Evolutionary conservation across 2,797 vertebrate species (phyloP).

Genomic region (Cyclura pinguis): DNA sequence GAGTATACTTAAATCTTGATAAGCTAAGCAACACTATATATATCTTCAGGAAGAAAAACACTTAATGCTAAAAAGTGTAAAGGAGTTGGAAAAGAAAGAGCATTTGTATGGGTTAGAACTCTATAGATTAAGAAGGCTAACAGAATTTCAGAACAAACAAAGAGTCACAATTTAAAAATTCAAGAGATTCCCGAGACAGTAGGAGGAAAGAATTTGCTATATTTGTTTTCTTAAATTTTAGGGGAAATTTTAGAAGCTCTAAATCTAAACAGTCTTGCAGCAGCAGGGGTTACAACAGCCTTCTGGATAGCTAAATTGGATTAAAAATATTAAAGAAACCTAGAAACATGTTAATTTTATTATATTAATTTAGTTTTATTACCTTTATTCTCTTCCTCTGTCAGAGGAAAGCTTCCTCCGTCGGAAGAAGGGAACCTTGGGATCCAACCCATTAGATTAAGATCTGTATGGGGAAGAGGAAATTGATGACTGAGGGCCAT

Average conservation of each 20-base stretch:
- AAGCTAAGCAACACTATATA: not conserved
- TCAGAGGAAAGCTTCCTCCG: slow-evolving; percentile 44
- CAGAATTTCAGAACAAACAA: not conserved
- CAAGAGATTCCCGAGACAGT: not conserved
- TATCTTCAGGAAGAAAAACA: not conserved
- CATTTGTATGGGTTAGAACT: not conserved
- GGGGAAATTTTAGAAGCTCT: not conserved
- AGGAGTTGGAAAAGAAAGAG: not conserved
- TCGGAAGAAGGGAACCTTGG: slow-evolving; percentile 44
- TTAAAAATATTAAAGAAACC: not conserved
- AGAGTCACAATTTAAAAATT: not conserved
- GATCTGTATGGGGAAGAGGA: slow-evolving; percentile 45
- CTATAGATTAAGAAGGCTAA: not conserved
- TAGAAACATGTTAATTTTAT: slow-evolving; percentile 30
- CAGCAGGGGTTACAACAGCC: not conserved
- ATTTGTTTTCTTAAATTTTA: not conserved
- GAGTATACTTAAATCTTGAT: not conserved
- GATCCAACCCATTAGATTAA: slow-evolving; percentile 48
- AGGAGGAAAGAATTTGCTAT: not conserved
- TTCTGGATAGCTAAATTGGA: not conserved
- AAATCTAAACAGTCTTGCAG: not conserved
- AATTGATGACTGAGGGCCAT: slow-evolving; percentile 27
- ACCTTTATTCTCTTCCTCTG: slow-evolving; percentile 49
- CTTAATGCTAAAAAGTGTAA: not conserved
- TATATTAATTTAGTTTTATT: slow-evolving; percentile 34